Base-by-base conservation (phyloP, 2,888 invertebrate species). In the Stegophylla sp. region DNA sequence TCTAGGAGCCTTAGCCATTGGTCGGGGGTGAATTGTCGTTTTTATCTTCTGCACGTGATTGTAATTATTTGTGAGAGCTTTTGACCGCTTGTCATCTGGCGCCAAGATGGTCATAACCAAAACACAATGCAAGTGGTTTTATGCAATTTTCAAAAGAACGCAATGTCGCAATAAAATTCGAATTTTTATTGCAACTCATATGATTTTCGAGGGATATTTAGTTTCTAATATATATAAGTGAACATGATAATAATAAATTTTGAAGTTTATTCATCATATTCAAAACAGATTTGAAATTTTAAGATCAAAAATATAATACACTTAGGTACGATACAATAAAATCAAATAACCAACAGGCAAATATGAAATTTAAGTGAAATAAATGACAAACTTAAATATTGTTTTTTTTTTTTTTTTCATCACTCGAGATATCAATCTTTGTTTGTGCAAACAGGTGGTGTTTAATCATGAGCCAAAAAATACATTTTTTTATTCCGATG, bases 1-100 rank as follows among this genome's bases (percentile, higher is more conserved):
- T 17, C 9, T 9, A 20, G 48, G 45, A 1, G 12, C 43, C 7
- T 13, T 41, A 10, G 26, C 10, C 12, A 15, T 3, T 15, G 9
- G 43, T 53, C 4, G 51, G 20, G n/a, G 17, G 41, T 20, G 20
- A 64, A 66, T 43, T 66, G 66, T 13, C 26, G 43, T 53, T 76
- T 64, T 63, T 75, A 63, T n/a, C 9, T 26, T 3, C 3, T 43
- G 64, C 1, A 26, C 53, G 53, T 66, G 26, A 43, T 51, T 15
- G 20, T 63, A 51, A 75, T 75, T 75, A 64, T 76, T 43, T 53
- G n/a, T n/a, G n/a, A 53, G 53, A 66, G 66, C 9, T 66, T 66
- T 53, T 64, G 53, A 74, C 34, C 51, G 53, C 41, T 64, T 34
- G 51, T 66, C 75, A 43, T 26, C 75, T 43, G 66, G 75, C 66